phyloP scores from a whole-genome alignment of 2,797 vertebrate genomes.

The Lagorchestes hirsutus region DNA sequence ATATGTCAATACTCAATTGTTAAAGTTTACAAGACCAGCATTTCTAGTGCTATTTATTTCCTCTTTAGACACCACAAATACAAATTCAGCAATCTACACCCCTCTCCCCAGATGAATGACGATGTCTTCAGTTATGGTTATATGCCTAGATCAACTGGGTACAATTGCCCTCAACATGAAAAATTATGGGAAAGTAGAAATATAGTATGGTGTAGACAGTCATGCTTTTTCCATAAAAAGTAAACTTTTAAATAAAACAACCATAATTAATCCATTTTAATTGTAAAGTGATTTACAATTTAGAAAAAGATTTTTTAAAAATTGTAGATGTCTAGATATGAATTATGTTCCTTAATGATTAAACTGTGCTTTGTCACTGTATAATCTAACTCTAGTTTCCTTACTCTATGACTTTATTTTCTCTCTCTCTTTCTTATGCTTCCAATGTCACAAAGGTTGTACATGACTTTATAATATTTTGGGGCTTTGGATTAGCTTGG shows the following conservation, averaged over 20 bases:
- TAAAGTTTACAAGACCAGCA: neutral
- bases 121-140: neutral
- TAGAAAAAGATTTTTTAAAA: neutral
- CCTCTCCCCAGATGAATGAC: neutral
- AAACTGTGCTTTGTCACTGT: neutral
- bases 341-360: neutral
- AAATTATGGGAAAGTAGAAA: neutral
- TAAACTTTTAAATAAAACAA: neutral
- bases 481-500: neutral
- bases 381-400: neutral
- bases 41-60: neutral
- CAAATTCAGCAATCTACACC: neutral
- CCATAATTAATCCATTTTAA: neutral
- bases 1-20: neutral
- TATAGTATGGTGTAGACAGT: neutral
- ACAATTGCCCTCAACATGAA: neutral
- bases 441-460: neutral
- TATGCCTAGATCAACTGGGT: neutral
- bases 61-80: neutral
- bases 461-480: neutral
- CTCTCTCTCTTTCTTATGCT: neutral
- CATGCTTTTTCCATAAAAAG: neutral
- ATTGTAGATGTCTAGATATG: neutral
- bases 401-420: neutral
- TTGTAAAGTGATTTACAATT: neutral